These are phyloP conservation scores for Upupa epops DNA, from an alignment of 2,113 vertebrate genomes.

Conservation along the genomic window DNA sequence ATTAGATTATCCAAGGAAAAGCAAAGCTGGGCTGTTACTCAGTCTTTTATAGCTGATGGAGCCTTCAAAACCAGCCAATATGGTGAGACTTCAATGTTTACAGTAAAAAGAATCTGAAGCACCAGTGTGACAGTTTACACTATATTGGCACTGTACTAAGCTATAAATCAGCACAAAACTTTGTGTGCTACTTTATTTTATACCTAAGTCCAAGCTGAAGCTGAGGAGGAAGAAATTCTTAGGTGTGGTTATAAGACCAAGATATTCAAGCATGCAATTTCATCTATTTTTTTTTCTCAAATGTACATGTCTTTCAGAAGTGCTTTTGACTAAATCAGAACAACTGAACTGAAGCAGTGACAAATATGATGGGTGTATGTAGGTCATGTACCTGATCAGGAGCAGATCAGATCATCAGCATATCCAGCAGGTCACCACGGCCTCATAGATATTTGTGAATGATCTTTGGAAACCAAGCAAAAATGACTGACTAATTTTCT, in stretches of 20 bases:
- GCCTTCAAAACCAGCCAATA: background rate
- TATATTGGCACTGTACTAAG: background rate
- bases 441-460: background rate
- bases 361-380: background rate
- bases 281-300: background rate
- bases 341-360: background rate
- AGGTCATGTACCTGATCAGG: constrained; percentile 1
- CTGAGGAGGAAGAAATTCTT: background rate
- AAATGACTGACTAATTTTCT: background rate
- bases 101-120: background rate
- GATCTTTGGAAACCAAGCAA: background rate
- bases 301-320: background rate
- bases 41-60: background rate
- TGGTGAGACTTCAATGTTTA: background rate
- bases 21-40: background rate
- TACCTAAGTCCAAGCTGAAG: background rate
- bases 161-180: background rate
- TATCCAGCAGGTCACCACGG: background rate
- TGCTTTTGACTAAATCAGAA: background rate
- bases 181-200: background rate
- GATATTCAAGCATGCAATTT: background rate
- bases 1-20: background rate
- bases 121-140: background rate
- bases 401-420: background rate
- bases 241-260: background rate